phyloP scores from a whole-genome alignment of 2,797 vertebrate species.

The Scyliorhinus canicula region DNA sequence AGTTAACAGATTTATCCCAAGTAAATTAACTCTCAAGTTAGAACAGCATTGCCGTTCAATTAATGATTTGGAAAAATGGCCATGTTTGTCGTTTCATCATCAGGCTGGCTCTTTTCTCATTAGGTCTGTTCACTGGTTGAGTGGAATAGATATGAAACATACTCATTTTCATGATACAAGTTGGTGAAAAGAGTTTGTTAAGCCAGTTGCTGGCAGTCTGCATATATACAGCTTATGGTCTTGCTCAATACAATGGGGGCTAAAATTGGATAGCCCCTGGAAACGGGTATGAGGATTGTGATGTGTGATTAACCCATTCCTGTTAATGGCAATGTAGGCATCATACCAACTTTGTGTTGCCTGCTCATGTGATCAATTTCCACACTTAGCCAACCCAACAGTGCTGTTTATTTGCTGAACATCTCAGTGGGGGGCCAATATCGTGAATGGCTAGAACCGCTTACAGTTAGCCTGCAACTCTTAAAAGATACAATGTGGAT shows the following conservation, averaged over 20 bases:
- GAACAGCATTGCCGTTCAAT: background rate
- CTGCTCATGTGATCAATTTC: background rate
- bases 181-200: background rate
- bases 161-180: background rate
- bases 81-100: background rate
- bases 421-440: background rate
- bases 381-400: background rate
- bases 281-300: too few relatives aligned
- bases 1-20: conserved; percentile 45
- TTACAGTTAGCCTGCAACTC: background rate
- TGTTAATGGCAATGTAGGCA: background rate
- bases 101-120: background rate
- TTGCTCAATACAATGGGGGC: too few relatives aligned
- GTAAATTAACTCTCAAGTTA: background rate
- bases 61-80: background rate
- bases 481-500: background rate
- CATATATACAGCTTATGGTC: background rate
- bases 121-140: background rate
- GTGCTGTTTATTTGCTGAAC: background rate
- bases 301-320: background rate
- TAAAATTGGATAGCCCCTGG: background rate
- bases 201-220: background rate
- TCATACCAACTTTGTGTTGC: background rate
- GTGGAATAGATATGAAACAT: background rate
- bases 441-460: background rate